phyloP scores from a whole-genome alignment of 2,113 vertebrate species.

The Psilopsiagon aymara region DNA sequence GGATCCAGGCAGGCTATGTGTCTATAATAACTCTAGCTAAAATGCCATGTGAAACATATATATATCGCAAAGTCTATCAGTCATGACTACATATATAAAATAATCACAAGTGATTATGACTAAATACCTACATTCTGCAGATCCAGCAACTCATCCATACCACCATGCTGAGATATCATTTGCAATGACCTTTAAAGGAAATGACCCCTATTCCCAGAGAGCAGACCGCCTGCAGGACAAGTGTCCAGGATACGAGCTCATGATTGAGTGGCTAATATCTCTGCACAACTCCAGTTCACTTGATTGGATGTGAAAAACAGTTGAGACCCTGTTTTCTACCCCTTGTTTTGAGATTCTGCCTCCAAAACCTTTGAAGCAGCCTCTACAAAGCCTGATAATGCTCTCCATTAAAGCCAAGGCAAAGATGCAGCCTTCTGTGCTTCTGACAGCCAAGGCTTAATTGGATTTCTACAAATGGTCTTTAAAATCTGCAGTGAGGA shows the following conservation, averaged over 20 bases:
- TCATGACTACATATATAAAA: background rate
- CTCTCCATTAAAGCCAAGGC: background rate
- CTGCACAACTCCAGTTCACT: background rate
- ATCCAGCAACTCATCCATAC: background rate
- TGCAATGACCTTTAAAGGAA: conserved; percentile 12
- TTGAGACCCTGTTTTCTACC: background rate
- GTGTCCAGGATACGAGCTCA: background rate
- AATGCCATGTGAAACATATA: background rate
- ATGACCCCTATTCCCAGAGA: conserved; percentile 5
- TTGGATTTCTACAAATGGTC: background rate
- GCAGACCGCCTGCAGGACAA: conserved; percentile 8
- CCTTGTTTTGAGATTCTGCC: fast-evolving
- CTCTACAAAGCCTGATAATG: background rate
- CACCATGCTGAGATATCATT: background rate
- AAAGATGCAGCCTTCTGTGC: background rate
- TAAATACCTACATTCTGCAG: background rate
- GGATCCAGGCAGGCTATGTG: background rate
- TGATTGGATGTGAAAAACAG: background rate
- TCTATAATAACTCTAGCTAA: background rate
- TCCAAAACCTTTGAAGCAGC: background rate
- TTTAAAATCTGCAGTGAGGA: background rate
- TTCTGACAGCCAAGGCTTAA: background rate
- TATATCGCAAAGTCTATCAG: background rate
- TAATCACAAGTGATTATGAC: background rate
- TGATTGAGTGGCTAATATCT: background rate